phyloP scores from a whole-genome alignment of 64 coral and sea anemone genomes.

The Dendrophyllia cribrosa region DNA sequence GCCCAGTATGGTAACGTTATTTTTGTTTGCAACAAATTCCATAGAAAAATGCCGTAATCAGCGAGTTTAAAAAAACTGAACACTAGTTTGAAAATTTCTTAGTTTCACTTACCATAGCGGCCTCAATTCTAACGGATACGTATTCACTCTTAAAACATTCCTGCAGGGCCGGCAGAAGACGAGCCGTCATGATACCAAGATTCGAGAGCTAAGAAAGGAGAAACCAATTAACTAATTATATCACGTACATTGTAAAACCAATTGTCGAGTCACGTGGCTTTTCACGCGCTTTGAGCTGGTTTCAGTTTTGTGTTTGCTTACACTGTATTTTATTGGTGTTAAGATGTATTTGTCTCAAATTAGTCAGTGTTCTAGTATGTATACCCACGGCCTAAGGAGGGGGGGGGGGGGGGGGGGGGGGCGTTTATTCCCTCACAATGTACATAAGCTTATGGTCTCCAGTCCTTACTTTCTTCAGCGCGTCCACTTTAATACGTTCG shows the following conservation, averaged over 20 bases:
- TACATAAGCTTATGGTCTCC: neutral
- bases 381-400: neutral
- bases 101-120: slow-evolving; percentile 67
- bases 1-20: too few relatives aligned
- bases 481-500: slow-evolving; percentile 89
- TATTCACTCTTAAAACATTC: slow-evolving; percentile 91
- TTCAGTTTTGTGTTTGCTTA: too few relatives aligned
- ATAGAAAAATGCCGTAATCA: too few relatives aligned
- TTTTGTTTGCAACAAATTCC: too few relatives aligned
- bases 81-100: too few relatives aligned
- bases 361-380: neutral
- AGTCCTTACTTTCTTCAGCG: slow-evolving; percentile 87
- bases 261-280: too few relatives aligned
- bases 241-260: too few relatives aligned
- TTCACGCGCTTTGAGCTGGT: too few relatives aligned
- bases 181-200: slow-evolving; percentile 95
- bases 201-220: slow-evolving; percentile 74
- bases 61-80: too few relatives aligned
- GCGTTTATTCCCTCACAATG: too few relatives aligned
- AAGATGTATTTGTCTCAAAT: neutral
- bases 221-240: neutral
- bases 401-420: neutral
- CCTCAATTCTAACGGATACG: slow-evolving; percentile 93
- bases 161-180: slow-evolving; percentile 86
- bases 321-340: too few relatives aligned